Evolutionary conservation across 2,888 invertebrate genomes (phyloP).

Genomic region (Parascotia fuliginaria): DNA sequence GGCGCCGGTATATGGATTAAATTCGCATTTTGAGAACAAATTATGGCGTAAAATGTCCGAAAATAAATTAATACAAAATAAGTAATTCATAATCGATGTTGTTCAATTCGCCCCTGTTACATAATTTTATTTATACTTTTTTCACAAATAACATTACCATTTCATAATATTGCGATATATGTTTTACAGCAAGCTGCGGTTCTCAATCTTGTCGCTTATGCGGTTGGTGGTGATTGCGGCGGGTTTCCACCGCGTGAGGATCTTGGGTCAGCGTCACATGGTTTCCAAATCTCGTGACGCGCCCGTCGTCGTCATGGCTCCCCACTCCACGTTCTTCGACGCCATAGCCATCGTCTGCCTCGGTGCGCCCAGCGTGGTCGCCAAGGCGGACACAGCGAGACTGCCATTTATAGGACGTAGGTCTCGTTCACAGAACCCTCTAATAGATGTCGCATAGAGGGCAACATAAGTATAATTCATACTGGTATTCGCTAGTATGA

Average conservation of each 20-base stretch:
- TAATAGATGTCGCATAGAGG: too few species aligned
- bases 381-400: conserved; percentile 93
- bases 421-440: too few species aligned
- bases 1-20: too few species aligned
- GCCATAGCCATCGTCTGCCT: conserved; percentile 92
- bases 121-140: too few species aligned
- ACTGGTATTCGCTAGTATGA: too few species aligned
- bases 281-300: conserved; percentile 87
- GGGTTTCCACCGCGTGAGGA: conserved; percentile 92
- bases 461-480: too few species aligned
- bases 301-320: conserved; percentile 94
- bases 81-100: too few species aligned
- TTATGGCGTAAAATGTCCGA: too few species aligned
- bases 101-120: too few species aligned
- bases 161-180: conserved; percentile 32
- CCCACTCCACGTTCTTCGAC: conserved; percentile 97
- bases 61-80: too few species aligned
- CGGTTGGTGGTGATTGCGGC: conserved; percentile 91
- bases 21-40: too few species aligned
- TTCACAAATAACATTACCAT: not conserved
- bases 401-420: conserved; percentile 97
- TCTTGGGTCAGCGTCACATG: conserved; percentile 88
- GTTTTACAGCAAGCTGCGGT: conserved; percentile 86
- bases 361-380: conserved; percentile 95
- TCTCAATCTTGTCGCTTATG: conserved; percentile 89